A percentile compares a stretch with the other conserved stretches of the same genome.
Evolutionary conservation across 1,140 invertebrate genomes (phyloP).

Genomic region (Drosophila seguyi): DNA sequence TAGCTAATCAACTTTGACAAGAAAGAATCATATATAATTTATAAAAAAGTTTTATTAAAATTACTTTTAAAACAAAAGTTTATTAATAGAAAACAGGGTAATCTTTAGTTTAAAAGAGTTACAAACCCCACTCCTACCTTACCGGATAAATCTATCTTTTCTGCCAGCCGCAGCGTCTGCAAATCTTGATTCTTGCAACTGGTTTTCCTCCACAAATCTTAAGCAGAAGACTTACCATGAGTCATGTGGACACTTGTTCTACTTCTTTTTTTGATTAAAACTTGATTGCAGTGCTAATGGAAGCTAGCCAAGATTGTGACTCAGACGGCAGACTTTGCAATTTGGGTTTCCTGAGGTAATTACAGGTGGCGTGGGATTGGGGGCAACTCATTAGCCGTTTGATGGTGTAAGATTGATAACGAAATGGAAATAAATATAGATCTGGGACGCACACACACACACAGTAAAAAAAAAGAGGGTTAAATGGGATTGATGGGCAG

Average conservation of each 20-base stretch:
- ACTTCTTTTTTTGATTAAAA: slow-evolving; percentile 38
- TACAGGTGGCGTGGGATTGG: slow-evolving; percentile 28
- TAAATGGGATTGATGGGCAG: slow-evolving; percentile 45
- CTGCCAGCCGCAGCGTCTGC: slow-evolving; percentile 15
- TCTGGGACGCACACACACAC: slow-evolving; percentile 7
- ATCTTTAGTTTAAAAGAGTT: neutral
- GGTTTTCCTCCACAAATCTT: slow-evolving; percentile 28
- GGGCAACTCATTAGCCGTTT: slow-evolving; percentile 23
- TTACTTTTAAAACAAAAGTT: no score
- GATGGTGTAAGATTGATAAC: slow-evolving; percentile 32
- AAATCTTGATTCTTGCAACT: slow-evolving; percentile 34
- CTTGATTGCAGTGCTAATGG: slow-evolving; percentile 23
- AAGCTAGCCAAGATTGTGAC: slow-evolving; percentile 22
- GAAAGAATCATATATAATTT: neutral
- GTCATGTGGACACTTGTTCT: slow-evolving; percentile 38
- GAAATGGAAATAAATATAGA: slow-evolving; percentile 16
- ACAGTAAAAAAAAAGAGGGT: slow-evolving; percentile 14
- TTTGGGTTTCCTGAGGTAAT: slow-evolving; percentile 17
- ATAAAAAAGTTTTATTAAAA: no score
- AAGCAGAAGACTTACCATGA: slow-evolving; percentile 12
- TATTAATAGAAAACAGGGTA: no score
- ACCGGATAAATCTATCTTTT: slow-evolving; percentile 18
- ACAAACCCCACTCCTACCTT: neutral
- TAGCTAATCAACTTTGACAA: no score
- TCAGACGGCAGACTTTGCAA: slow-evolving; percentile 15